These are phyloP conservation scores for Stenodema calcarata DNA, from an alignment of 2,888 invertebrate genomes.

Conservation along the genomic window DNA sequence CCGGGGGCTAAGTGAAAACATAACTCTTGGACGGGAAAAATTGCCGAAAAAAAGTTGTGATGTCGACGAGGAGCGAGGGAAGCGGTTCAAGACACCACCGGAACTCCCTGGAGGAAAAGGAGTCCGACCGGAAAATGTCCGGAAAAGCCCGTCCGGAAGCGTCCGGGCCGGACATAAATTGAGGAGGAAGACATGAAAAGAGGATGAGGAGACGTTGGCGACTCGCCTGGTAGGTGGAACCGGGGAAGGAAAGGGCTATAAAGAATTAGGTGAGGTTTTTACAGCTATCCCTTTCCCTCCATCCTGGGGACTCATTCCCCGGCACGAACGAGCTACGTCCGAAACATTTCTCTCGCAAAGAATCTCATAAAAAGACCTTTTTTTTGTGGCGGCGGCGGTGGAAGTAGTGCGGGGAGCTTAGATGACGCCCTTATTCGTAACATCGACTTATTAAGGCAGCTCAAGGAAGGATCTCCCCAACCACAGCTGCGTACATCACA, in stretches of 20 bases:
- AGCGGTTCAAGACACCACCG: neutral
- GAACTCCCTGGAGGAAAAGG: slow-evolving; percentile 24
- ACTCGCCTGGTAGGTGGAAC: neutral
- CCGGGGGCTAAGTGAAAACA: too few species aligned
- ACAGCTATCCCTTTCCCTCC: slow-evolving; percentile 12
- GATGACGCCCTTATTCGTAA: neutral
- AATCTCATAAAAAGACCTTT: slow-evolving; percentile 28
- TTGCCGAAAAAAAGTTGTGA: neutral
- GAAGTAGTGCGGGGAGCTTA: too few species aligned
- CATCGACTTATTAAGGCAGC: neutral
- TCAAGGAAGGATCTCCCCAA: neutral
- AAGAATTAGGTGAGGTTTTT: slow-evolving; percentile 51
- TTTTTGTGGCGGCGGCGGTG: neutral
- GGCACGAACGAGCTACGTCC: slow-evolving; percentile 9
- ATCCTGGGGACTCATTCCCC: slow-evolving; percentile 7
- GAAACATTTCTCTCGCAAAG: slow-evolving; percentile 36
- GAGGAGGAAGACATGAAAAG: slow-evolving; percentile 39
- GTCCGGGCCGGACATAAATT: slow-evolving; percentile 30
- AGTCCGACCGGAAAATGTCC: slow-evolving; percentile 41
- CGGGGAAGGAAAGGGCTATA: slow-evolving; percentile 14
- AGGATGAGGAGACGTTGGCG: slow-evolving; percentile 11
- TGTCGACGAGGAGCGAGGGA: neutral
- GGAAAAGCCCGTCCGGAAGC: slow-evolving; percentile 25
- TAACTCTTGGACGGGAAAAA: too few species aligned
- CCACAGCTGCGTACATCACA: too few species aligned